Conservation (phyloP, 2,797 vertebrate genomes). For the Sebastes diaconus region DNA sequence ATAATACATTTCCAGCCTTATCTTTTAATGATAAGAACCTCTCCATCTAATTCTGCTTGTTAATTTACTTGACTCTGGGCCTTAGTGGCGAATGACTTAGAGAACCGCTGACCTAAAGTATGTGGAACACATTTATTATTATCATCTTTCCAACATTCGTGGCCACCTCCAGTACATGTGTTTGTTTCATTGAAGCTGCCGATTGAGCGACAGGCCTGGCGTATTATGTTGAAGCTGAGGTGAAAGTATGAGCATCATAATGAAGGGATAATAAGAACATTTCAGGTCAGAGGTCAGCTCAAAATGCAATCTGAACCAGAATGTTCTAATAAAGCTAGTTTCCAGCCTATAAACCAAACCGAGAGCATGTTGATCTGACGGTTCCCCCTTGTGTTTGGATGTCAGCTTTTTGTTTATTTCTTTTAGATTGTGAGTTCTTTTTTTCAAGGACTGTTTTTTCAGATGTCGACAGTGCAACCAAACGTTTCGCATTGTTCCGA, state of each 20-base stretch:
- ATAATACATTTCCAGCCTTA: no score
- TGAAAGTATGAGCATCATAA: not conserved
- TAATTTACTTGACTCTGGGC: no score
- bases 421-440: not conserved
- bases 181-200: not conserved
- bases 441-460: not conserved
- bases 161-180: not conserved
- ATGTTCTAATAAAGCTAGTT: not conserved
- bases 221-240: not conserved
- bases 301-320: not conserved
- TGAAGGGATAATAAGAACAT: not conserved
- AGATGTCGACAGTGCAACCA: not conserved
- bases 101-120: not conserved
- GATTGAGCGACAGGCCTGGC: not conserved
- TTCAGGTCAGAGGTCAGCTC: not conserved
- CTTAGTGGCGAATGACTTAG: no score
- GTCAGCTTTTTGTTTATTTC: not conserved
- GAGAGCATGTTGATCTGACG: not conserved
- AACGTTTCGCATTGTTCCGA: constrained; percentile 13
- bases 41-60: no score
- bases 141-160: not conserved
- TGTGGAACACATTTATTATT: not conserved
- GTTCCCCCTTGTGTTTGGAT: not conserved
- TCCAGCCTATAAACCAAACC: not conserved
- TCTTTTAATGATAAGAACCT: no score